Base-by-base conservation (phyloP, 2,888 invertebrate genomes). In the Microctonus hyperodae region DNA sequence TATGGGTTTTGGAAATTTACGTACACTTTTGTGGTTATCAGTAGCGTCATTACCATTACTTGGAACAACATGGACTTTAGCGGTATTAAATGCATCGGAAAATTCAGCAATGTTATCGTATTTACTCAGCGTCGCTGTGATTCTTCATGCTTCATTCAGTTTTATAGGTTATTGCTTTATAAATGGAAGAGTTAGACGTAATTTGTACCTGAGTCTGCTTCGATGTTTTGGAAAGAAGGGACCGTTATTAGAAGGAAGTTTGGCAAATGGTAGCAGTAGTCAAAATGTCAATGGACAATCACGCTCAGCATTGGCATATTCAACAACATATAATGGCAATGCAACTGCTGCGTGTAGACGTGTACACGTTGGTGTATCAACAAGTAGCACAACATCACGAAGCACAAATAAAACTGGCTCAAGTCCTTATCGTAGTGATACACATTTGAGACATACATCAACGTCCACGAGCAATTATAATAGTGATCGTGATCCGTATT, bases 351-450 rank as follows among this genome's bases (percentile, higher is more conserved):
- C 90, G 70, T 88, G 90, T 28, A 86, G 88, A 44, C 84, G 91
- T 73, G 85, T 94, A 57, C 93, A 94, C 81, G 91, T 96, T 70
- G 97, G 97, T 35, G 96, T 97, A 75, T 96, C 97, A 11, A 95
- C 96, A 0, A 96, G 96, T 0, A 96, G 96, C 69, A 97, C 97
- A 0, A 97, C 97, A 0, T 96, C 96, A 1, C 87, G 96, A 71
- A 96, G 96, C 33, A 97, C 97, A 0, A 96, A 94, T 58, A 97
- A 97, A 84, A 97, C 97, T 13, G 93, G 95, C 76, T 95, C 96
- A 31, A 95, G 96, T 83, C 95, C 96, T 10, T 97, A 96, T 80
- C 89, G 92, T 74, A 94, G 94, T 79, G 94, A 95, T 75, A 91
- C 92, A 0, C 94, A 94, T 76, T 85, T 94, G 13, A 88, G 94